A percentile compares a stretch with the other conserved stretches of the same genome.
phyloP scores from a whole-genome alignment of 2,888 invertebrate genomes.

The Eilema sororculum region DNA sequence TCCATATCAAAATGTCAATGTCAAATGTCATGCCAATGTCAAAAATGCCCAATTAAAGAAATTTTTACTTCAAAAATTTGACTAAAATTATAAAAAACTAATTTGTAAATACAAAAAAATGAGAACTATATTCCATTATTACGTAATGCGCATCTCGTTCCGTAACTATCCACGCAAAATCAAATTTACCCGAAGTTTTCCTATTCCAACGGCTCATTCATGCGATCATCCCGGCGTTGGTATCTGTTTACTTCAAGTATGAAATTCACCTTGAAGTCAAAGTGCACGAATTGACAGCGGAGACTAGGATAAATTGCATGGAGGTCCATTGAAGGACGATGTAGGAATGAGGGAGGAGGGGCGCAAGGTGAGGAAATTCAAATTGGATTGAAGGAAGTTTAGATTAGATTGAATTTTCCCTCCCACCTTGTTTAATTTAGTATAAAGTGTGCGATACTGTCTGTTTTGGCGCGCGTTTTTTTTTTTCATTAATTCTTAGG shows the following conservation, averaged over 20 bases:
- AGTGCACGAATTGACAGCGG: constrained; percentile 34
- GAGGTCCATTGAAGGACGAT: constrained; percentile 48
- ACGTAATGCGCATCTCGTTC: background rate
- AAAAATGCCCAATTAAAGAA: no score
- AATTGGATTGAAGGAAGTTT: constrained; percentile 85
- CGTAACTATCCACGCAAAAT: background rate
- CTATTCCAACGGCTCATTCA: constrained; percentile 5
- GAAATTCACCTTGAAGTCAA: constrained; percentile 24
- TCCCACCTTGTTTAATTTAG: constrained; percentile 84
- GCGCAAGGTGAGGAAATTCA: constrained; percentile 72
- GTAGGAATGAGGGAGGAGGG: constrained; percentile 35
- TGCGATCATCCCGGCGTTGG: background rate
- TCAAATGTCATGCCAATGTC: no score
- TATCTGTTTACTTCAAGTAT: constrained; percentile 20
- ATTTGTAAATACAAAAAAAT: background rate
- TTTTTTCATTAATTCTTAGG: constrained; percentile 30
- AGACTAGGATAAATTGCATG: constrained; percentile 45
- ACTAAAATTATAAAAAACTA: background rate
- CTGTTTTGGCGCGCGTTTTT: constrained; percentile 30
- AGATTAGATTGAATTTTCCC: constrained; percentile 84
- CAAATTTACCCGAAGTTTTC: constrained; percentile 5
- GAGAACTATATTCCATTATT: background rate
- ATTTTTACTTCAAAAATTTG: no score
- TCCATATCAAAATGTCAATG: no score
- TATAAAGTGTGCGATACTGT: constrained; percentile 62